Evolutionary conservation across 2,113 vertebrate species (phyloP).

Genomic region (Lasiurus cinereus): DNA sequence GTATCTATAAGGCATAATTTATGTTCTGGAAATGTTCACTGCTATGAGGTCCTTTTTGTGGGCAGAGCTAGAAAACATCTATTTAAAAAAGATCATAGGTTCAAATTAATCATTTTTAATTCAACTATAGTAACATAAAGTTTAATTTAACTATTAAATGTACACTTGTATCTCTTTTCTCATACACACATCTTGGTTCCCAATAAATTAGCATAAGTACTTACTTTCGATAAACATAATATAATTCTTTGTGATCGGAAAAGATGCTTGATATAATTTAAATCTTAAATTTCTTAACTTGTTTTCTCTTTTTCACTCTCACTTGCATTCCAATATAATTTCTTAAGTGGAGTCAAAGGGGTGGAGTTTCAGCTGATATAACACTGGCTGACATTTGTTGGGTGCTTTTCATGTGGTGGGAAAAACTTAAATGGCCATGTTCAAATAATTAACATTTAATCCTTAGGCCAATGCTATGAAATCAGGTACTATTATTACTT

Average conservation of each 20-base stretch:
- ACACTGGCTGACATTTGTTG: slow-evolving; percentile 1
- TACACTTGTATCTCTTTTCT: neutral
- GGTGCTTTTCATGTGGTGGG: slow-evolving; percentile 58
- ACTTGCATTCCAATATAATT: slow-evolving; percentile 31
- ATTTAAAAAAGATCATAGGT: neutral
- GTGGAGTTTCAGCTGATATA: slow-evolving; percentile 38
- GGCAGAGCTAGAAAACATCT: neutral
- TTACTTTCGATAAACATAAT: neutral
- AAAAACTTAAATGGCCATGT: slow-evolving; percentile 49
- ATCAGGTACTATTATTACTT: neutral
- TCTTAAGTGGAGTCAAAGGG: slow-evolving; percentile 31
- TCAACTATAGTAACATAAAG: neutral
- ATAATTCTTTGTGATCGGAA: neutral
- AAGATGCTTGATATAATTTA: slow-evolving; percentile 25
- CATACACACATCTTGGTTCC: neutral
- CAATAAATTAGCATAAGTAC: neutral
- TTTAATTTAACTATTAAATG: slow-evolving; percentile 21
- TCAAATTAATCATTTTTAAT: neutral
- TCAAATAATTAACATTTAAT: slow-evolving; percentile 45
- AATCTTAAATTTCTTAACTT: slow-evolving; percentile 16
- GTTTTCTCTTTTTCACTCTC: slow-evolving; percentile 19
- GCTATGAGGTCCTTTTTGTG: neutral
- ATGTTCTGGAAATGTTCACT: neutral
- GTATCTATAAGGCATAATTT: neutral
- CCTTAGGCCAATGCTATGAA: neutral